phyloP scores from a whole-genome alignment of 1,140 invertebrate genomes.

The Leptinotarsa texana region DNA sequence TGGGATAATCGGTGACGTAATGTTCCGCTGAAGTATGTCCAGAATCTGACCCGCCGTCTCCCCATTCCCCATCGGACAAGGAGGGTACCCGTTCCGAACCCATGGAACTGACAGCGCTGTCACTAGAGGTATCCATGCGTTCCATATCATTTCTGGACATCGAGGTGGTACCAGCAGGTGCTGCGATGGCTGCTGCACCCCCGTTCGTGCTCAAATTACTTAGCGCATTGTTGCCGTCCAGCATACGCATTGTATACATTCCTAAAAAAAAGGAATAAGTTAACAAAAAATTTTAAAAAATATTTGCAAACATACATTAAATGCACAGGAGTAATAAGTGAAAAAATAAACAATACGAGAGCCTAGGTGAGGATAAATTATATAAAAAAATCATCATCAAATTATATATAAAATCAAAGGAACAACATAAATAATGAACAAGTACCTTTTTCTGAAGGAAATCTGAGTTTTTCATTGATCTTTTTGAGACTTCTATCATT shows the following conservation, averaged over 20 bases:
- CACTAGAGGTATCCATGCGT: slow-evolving; percentile 78
- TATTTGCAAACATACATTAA: too few relatives aligned
- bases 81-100: slow-evolving; percentile 87
- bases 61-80: slow-evolving; percentile 85
- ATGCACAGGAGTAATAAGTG: too few relatives aligned
- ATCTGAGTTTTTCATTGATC: too few relatives aligned
- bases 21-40: slow-evolving; percentile 68
- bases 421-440: too few relatives aligned
- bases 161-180: slow-evolving; percentile 50
- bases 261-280: slow-evolving; percentile 60
- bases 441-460: too few relatives aligned
- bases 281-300: too few relatives aligned
- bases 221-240: slow-evolving; percentile 62
- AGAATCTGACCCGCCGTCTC: slow-evolving; percentile 82
- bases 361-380: background rate
- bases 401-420: too few relatives aligned
- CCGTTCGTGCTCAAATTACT: slow-evolving; percentile 54
- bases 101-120: slow-evolving; percentile 90
- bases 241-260: slow-evolving; percentile 84
- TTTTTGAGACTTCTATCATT: too few relatives aligned
- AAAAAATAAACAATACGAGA: too few relatives aligned
- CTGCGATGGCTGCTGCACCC: slow-evolving; percentile 49
- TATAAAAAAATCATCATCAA: background rate
- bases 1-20: slow-evolving; percentile 63
- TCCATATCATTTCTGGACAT: slow-evolving; percentile 61